Conservation (phyloP, 2,888 invertebrate species). For the Pollenia griseotomentosa region DNA sequence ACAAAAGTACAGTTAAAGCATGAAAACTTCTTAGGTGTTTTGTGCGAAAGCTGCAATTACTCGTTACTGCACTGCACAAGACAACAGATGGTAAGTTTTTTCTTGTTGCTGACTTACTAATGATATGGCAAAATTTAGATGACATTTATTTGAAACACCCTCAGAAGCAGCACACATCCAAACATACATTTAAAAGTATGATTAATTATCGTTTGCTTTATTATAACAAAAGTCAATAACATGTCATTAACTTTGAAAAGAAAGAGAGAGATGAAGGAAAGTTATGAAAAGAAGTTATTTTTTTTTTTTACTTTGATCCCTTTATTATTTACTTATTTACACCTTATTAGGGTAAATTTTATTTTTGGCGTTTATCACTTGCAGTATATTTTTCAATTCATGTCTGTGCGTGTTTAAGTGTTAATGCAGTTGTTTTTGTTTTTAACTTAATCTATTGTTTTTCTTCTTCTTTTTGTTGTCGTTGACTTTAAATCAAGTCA, state of each 20-base stretch:
- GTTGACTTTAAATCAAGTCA: slow-evolving; percentile 31
- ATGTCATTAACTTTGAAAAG: slow-evolving; percentile 32
- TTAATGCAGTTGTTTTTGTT: slow-evolving; percentile 43
- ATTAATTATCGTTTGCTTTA: background rate
- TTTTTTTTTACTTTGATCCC: slow-evolving; percentile 13
- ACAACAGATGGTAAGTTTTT: slow-evolving; percentile 45
- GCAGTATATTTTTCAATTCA: background rate
- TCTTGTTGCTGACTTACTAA: slow-evolving; percentile 36
- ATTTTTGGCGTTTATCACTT: slow-evolving; percentile 1
- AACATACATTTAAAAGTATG: background rate
- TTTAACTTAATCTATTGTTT: slow-evolving; percentile 43
- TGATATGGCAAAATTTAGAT: slow-evolving; percentile 53
- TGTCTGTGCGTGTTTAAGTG: slow-evolving; percentile 65
- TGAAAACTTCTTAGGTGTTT: too few species aligned
- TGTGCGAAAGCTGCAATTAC: too few species aligned
- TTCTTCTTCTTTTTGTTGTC: slow-evolving; percentile 22
- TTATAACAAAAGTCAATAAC: slow-evolving; percentile 56
- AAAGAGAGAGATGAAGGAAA: background rate
- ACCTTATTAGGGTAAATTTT: slow-evolving; percentile 11
- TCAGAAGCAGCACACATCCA: too few species aligned
- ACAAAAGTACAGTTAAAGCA: background rate
- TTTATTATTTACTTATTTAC: slow-evolving; percentile 6
- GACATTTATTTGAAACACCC: slow-evolving; percentile 1
- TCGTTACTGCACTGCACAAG: background rate
- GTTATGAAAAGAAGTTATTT: slow-evolving; percentile 9